Percentiles rank a stretch among this genome's conserved stretches.
Conservation (phyloP, 2,888 invertebrate genomes). For the Tholera decimalis region DNA sequence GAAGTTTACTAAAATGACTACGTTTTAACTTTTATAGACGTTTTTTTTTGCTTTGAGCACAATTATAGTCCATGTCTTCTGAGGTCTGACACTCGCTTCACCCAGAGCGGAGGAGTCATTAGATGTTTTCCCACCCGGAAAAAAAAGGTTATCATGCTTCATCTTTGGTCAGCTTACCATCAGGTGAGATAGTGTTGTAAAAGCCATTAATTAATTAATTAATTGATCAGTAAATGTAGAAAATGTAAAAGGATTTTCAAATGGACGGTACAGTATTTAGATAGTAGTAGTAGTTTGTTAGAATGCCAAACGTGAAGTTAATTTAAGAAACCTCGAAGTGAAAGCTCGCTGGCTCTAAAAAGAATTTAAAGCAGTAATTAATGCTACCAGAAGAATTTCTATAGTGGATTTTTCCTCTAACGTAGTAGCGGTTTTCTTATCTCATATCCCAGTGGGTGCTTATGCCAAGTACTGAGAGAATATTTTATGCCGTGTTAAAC, state of each 20-base stretch:
- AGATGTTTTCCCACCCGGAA: no score
- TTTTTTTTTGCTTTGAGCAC: no score
- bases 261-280: neutral
- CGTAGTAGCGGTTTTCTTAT: neutral
- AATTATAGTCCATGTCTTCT: no score
- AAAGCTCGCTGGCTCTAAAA: neutral
- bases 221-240: no score
- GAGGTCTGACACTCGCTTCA: no score
- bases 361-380: neutral
- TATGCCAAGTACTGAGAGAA: neutral
- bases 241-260: neutral
- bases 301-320: neutral
- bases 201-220: no score
- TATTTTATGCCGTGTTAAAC: neutral
- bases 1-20: neutral
- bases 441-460: no score
- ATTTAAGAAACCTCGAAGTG: neutral
- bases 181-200: no score
- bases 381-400: neutral
- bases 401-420: neutral
- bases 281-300: neutral
- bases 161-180: no score
- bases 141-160: no score
- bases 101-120: no score
- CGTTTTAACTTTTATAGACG: neutral